Base-by-base conservation (phyloP, 2,797 vertebrate genomes). In the Falco biarmicus region DNA sequence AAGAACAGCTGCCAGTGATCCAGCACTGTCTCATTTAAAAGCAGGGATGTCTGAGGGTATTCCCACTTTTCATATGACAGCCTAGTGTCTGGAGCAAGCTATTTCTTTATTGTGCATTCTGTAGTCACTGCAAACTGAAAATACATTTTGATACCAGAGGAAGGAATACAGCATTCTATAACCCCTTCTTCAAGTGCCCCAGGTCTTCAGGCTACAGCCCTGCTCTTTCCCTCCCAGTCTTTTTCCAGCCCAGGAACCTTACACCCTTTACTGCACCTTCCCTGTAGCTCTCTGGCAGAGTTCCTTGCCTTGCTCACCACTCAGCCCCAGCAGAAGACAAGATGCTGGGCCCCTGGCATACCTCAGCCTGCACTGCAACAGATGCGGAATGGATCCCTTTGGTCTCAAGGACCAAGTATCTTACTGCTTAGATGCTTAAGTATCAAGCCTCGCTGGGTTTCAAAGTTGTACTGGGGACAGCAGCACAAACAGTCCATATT, bases 321-420 rank as follows among this genome's bases (percentile, higher is more conserved):
- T 45, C 0, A 1, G 17, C 50, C 56, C 21, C 48, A 43, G 4
- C 1, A 3, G 3, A 6, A 73, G 11, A 2, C 5, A 8, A 69
- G 24, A 64, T 15, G 50, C 31, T 53, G 37, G 9, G 21, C 21
- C 0, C 7, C 19, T 2, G 1, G 24, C 41, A 57, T 20, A 54
- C 9, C 26, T 56, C 83, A 71, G 34, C 50, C 51, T 71, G 21
- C 20, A 28, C 20, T 26, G 6, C 0, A 0, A 45, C 19, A 73
- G 15, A 43, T 8, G 4, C 13, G 6, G 15, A 31, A 13, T 37
- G 15, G 24, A 50, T 47, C 14, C 22, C 37, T 21, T 34, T 47
- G 14, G 41, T 64, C 51, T 79, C 0, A 1, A 85, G 24, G 22
- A 14, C 29, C 12, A 51, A 57, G 37, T 47, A 53, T 50, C 56